Evolutionary conservation across 1,140 invertebrate genomes (phyloP).

Genomic region (Drosophila varians): DNA sequence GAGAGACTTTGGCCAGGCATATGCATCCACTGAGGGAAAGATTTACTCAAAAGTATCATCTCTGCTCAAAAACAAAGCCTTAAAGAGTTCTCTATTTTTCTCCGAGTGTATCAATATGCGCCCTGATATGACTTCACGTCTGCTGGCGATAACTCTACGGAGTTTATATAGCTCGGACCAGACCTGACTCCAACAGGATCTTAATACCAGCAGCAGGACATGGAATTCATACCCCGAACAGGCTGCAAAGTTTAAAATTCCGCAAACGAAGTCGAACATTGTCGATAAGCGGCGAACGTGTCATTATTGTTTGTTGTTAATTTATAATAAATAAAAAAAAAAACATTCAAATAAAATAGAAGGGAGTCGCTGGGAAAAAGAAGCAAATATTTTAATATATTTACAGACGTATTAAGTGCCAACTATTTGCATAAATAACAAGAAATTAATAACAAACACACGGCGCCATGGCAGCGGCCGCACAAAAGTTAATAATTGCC

Average conservation of each 20-base stretch:
- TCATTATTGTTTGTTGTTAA: slow-evolving; percentile 60
- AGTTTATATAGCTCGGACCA: slow-evolving; percentile 59
- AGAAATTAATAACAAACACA: slow-evolving; percentile 83
- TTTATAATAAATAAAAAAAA: slow-evolving; percentile 66
- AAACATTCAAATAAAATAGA: not conserved
- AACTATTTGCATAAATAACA: slow-evolving; percentile 83
- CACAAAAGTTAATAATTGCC: slow-evolving; percentile 81
- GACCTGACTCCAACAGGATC: slow-evolving; percentile 14
- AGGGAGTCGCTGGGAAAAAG: slow-evolving; percentile 9
- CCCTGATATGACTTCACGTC: slow-evolving; percentile 77
- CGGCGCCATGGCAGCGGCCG: slow-evolving; percentile 75
- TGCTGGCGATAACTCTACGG: slow-evolving; percentile 71
- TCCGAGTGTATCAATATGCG: slow-evolving; percentile 8
- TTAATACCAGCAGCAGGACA: slow-evolving; percentile 4
- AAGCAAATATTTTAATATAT: slow-evolving; percentile 41
- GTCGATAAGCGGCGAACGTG: slow-evolving; percentile 69
- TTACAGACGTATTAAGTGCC: slow-evolving; percentile 77
- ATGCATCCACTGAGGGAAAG: not conserved
- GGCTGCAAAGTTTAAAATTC: slow-evolving; percentile 54
- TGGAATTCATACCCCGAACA: slow-evolving; percentile 22
- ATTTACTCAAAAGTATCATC: no score
- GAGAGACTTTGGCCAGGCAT: not conserved
- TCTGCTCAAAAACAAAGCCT: no score
- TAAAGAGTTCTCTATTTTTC: not conserved
- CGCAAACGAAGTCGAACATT: slow-evolving; percentile 32